Evolutionary conservation across 92 coral and sea anemone genomes (phyloP), one percentile per base, ranked within the genome.

Genomic region (Desmophyllum pertusum): DNA sequence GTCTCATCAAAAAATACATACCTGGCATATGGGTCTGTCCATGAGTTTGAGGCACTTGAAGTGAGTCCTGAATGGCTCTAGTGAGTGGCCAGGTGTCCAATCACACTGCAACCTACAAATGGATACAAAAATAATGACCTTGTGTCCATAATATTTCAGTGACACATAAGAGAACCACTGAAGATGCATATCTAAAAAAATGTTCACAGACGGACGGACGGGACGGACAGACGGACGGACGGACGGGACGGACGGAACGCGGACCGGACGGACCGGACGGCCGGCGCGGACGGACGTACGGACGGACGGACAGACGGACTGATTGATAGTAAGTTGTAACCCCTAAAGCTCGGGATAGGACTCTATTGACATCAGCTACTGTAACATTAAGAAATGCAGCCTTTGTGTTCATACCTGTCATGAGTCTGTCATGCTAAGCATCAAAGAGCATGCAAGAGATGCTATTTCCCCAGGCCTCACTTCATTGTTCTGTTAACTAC

Each of bases 61-160:
- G 92, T 5, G 99, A 89, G 75, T 96, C 99, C 70, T 96, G 99
- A 31, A 96, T 96, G 48, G 99, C 99, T 81, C 99, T 92, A 10
- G 99, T 96, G 68, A 96, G 85, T 40, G 99, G 99, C 99, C 99
- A 96, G 17, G 98, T 96, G 89, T 96, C n/a, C 99, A 51, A 96
- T 94, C 61, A 95, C 94, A 91, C 98, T 92, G 64, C 98, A 96
- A 15, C 99, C 98, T 95, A 50, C n/a, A 42, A 30, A 73, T 3
- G n/a, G 1, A 37, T 67, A 1, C n/a, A n/a, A n/a, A n/a, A n/a
- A n/a, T n/a, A n/a, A n/a, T n/a, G n/a, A n/a, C n/a, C n/a, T n/a
- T n/a, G n/a, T n/a, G n/a, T n/a, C n/a, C n/a, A n/a, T n/a, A n/a
- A n/a, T n/a, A n/a, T n/a, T n/a, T n/a, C n/a, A n/a, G n/a, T n/a